Evolutionary conservation across 2,797 vertebrate genomes (phyloP).

Genomic region (Anguilla megastoma): DNA sequence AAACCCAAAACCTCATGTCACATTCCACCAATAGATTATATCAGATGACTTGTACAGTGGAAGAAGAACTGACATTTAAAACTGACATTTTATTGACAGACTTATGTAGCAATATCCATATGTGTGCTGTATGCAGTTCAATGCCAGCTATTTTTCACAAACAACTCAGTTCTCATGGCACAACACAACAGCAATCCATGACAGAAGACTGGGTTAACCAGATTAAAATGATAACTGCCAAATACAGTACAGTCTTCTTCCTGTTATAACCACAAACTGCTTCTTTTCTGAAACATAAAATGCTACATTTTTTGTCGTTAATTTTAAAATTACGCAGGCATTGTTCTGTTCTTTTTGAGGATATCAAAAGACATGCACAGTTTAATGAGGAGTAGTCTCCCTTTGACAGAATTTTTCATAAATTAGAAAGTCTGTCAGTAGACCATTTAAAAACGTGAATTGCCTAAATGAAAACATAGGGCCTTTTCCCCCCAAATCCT

Average conservation of each 20-base stretch:
- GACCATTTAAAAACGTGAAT: too few relatives aligned
- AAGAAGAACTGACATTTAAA: neutral
- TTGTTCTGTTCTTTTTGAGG: neutral
- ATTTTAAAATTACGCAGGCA: neutral
- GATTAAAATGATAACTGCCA: neutral
- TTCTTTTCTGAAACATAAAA: neutral
- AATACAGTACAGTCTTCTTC: neutral
- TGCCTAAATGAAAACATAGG: too few relatives aligned
- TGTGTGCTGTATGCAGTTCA: neutral
- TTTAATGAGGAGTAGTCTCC: neutral
- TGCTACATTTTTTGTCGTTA: neutral
- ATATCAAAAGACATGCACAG: neutral
- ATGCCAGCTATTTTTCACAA: neutral
- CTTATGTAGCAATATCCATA: neutral
- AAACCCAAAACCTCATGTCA: neutral
- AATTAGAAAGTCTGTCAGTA: too few relatives aligned
- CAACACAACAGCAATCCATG: neutral
- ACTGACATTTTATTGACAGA: neutral
- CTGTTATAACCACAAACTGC: neutral
- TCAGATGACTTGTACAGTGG: neutral
- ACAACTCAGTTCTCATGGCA: neutral
- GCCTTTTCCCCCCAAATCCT: too few relatives aligned
- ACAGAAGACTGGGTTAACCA: neutral
- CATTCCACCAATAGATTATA: neutral
- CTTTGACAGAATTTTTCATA: too few relatives aligned